A percentile compares a stretch with the other conserved stretches of the same genome.
phyloP scores from a whole-genome alignment of 1,140 invertebrate genomes.

The Periplaneta americana region DNA sequence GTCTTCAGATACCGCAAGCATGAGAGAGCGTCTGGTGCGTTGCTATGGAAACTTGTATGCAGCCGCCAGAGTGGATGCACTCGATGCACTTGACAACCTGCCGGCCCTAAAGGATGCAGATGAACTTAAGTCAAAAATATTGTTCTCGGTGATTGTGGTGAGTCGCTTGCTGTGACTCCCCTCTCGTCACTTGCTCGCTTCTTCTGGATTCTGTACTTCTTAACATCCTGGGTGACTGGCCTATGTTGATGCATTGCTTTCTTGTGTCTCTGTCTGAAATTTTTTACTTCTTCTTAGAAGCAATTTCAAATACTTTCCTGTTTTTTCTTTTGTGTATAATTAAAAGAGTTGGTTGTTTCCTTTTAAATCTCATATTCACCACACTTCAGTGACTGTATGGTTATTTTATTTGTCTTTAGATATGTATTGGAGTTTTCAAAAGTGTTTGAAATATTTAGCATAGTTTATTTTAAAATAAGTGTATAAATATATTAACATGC shows the following conservation, averaged over 20 bases:
- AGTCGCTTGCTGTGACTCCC: slow-evolving; percentile 43
- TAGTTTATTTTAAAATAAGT: too few relatives aligned
- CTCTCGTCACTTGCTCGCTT: background rate
- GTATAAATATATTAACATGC: too few relatives aligned
- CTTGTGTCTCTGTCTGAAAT: slow-evolving; percentile 2
- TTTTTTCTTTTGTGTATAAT: background rate
- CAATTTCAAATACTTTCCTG: background rate
- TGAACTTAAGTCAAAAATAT: slow-evolving; percentile 87
- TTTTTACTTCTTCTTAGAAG: background rate
- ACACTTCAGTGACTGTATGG: too few relatives aligned
- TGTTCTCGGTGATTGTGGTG: slow-evolving; percentile 93
- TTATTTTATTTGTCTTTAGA: too few relatives aligned
- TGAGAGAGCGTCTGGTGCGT: slow-evolving; percentile 52
- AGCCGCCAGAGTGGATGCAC: slow-evolving; percentile 73
- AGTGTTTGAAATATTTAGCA: too few relatives aligned
- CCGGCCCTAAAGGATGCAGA: slow-evolving; percentile 71
- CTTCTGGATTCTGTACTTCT: slow-evolving; percentile 1
- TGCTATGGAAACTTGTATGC: slow-evolving; percentile 80
- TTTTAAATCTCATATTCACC: too few relatives aligned
- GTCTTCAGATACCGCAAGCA: background rate
- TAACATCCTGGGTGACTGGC: background rate
- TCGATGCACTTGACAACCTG: slow-evolving; percentile 76
- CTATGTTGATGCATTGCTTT: background rate
- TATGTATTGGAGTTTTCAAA: too few relatives aligned
- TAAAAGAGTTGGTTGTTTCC: too few relatives aligned